These are phyloP conservation scores for Setipinna tenuifilis DNA, from an alignment of 2,797 vertebrate genomes.

Conservation along the genomic window DNA sequence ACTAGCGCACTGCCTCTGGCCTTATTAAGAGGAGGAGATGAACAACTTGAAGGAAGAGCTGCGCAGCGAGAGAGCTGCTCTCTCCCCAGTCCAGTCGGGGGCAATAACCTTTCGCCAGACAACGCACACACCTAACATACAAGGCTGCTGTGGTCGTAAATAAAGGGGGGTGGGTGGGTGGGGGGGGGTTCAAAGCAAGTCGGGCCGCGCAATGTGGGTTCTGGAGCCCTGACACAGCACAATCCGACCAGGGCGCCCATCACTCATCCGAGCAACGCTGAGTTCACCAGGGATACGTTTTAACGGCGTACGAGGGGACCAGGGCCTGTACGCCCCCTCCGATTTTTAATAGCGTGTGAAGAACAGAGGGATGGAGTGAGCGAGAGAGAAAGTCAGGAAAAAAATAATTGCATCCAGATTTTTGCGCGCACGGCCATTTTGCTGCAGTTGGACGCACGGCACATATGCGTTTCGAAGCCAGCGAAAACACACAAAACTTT, in stretches of 20 bases:
- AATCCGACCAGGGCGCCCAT: constrained; percentile 28
- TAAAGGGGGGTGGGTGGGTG: constrained; percentile 18
- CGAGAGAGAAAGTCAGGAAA: constrained; percentile 18
- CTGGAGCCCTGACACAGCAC: constrained; percentile 32
- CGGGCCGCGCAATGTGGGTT: constrained; percentile 12
- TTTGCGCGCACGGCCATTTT: constrained; percentile 50
- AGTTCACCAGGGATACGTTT: constrained; percentile 37
- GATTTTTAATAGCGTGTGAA: constrained; percentile 51
- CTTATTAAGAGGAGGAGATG: constrained; percentile 43
- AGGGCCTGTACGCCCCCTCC: not conserved
- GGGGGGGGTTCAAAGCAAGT: constrained; percentile 32
- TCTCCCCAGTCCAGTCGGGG: constrained; percentile 41
- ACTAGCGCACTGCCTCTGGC: constrained; percentile 27
- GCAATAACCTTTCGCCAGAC: not conserved
- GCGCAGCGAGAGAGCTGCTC: not conserved
- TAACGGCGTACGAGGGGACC: not conserved
- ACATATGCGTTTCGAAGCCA: constrained; percentile 41
- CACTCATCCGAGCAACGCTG: constrained; percentile 26
- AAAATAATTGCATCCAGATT: constrained; percentile 66
- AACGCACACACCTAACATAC: not conserved
- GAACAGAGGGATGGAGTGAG: constrained; percentile 47
- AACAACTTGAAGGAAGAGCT: not conserved
- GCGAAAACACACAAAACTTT: constrained; percentile 46
- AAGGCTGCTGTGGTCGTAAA: constrained; percentile 26
- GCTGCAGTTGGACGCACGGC: constrained; percentile 33